Conservation (phyloP, 2,888 invertebrate genomes). For the Lomographa bimaculata region DNA sequence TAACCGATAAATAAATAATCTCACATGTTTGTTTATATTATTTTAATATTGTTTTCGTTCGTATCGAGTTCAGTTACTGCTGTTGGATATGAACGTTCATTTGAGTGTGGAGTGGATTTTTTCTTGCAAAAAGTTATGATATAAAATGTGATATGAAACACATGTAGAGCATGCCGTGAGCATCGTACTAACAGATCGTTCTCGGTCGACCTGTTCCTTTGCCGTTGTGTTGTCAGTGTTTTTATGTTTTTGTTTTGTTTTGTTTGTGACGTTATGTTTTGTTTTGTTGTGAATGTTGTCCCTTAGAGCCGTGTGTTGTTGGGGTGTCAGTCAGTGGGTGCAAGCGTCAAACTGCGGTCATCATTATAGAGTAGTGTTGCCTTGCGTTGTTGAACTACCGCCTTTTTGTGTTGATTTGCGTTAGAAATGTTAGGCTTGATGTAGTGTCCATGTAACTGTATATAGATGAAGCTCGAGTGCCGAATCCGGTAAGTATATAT, state of each 20-base stretch:
- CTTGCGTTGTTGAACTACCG: conserved; percentile 66
- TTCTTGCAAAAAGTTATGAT: conserved; percentile 49
- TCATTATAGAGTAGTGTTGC: conserved; percentile 52
- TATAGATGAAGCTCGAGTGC: conserved; percentile 52
- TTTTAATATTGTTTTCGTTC: conserved; percentile 47
- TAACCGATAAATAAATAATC: conserved; percentile 57
- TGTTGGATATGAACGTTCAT: conserved; percentile 60
- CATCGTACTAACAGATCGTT: conserved; percentile 66
- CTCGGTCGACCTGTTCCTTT: conserved; percentile 69
- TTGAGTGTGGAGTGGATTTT: conserved; percentile 83
- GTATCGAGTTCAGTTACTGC: conserved; percentile 72
- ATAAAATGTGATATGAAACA: conserved; percentile 40
- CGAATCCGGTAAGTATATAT: conserved; percentile 68
- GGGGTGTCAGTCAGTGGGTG: conserved; percentile 68
- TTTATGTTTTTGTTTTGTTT: conserved; percentile 51
- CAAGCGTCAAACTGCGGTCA: conserved; percentile 67
- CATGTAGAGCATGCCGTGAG: conserved; percentile 71
- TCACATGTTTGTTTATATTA: conserved; percentile 44
- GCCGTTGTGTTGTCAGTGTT: conserved; percentile 76
- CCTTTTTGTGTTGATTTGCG: conserved; percentile 78
- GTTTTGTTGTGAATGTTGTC: conserved; percentile 70
- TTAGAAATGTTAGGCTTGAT: conserved; percentile 75
- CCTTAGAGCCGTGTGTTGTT: conserved; percentile 60
- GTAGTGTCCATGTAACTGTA: conserved; percentile 67
- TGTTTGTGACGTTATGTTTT: conserved; percentile 49